Base-by-base conservation (phyloP, 2,888 invertebrate species). In the Rambutsinella grinnellia region DNA sequence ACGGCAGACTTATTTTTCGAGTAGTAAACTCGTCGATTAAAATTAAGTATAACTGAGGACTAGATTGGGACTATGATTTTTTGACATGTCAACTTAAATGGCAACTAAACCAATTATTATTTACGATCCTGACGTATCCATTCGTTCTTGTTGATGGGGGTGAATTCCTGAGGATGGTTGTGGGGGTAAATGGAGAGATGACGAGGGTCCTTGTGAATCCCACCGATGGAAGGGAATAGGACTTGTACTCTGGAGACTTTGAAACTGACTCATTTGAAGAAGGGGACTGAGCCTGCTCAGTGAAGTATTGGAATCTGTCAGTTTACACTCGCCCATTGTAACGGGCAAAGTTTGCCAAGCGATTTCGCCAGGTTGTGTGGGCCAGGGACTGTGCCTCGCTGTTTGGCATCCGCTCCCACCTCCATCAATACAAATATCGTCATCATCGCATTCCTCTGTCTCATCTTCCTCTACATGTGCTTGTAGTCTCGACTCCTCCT, bases 281-380 rank as follows among this genome's bases (percentile, higher is more conserved):
- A 80, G 65, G 15, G 79, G 79, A 65, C 81, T 81, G 70, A 81
- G 80, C 78, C 83, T 77, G 75, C 81, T 79, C 74, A 83, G 79
- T 61, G 82, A 81, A 56, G 71, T 78, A 66, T 82, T 83, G 51
- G 79, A 79, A 65, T 83, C 83, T 58, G 82, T 83, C 61, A 83
- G 75, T 78, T 81, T 82, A 56, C 83, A 83, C 21, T 83, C 83
- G 17, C 81, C 79, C 79, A 83, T 77, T 0, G 83, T 82, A 3
- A 82, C 82, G 10, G 83, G 83, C 1, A 83, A 72, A 3, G 77
- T 79, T 56, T 79, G 75, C 82, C 82, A 83, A 2, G 78, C 79
- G 13, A 76, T 77, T 54, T 81, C 82, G 17, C 66, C 65, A 15
- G 49, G 63, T 19, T 68, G 72, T n/a, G n/a, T n/a, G 19, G 80